Percentiles rank a stretch among this genome's conserved stretches.
Evolutionary conservation across 2,888 invertebrate species (phyloP).

Genomic region (Rhyacophila evoluta): DNA sequence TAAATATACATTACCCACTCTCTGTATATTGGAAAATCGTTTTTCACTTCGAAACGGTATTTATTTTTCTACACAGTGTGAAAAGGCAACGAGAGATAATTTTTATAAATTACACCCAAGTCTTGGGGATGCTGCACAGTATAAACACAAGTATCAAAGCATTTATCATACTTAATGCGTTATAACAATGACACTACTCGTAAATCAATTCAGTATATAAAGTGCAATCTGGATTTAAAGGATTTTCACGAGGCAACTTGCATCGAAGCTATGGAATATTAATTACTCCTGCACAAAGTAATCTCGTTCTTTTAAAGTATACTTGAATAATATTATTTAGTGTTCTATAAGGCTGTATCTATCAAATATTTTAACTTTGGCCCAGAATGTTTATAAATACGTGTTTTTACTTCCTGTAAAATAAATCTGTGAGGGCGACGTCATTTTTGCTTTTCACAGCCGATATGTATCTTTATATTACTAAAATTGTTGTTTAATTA

Average conservation of each 20-base stretch:
- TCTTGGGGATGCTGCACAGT: neutral
- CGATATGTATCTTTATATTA: too few relatives aligned
- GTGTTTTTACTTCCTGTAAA: too few relatives aligned
- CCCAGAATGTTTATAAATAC: too few relatives aligned
- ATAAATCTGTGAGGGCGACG: too few relatives aligned
- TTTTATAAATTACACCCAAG: constrained; percentile 20
- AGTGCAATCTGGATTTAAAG: neutral
- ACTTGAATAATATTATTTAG: too few relatives aligned
- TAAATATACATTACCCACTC: neutral
- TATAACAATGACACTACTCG: neutral
- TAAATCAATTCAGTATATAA: constrained; percentile 23
- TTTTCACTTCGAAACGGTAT: neutral
- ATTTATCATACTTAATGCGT: constrained; percentile 23
- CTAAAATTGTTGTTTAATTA: too few relatives aligned
- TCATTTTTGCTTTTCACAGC: too few relatives aligned
- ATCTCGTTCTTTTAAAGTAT: too few relatives aligned
- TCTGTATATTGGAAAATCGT: neutral
- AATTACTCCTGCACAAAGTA: too few relatives aligned
- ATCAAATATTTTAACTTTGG: too few relatives aligned
- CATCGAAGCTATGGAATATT: neutral
- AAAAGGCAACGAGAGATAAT: neutral
- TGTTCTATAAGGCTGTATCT: too few relatives aligned
- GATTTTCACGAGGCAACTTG: neutral
- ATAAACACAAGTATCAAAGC: neutral
- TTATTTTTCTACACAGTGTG: neutral